phyloP scores from a whole-genome alignment of 2,888 invertebrate genomes.

The Stenoptilia bipunctidactyla region DNA sequence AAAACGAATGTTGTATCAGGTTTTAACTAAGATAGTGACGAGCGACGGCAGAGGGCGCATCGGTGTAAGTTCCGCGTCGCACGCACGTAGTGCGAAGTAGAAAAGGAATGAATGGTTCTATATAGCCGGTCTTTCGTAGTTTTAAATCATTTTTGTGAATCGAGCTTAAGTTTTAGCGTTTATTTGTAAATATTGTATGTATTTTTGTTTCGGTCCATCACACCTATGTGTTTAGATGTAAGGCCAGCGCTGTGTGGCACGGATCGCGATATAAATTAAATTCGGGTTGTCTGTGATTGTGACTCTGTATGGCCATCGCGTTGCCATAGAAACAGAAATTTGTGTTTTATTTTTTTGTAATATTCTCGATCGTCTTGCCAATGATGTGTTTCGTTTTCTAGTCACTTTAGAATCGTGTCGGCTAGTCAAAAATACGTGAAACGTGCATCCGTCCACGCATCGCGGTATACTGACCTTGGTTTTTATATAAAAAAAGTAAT shows the following conservation, averaged over 20 bases:
- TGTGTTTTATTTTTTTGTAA: neutral
- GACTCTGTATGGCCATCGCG: neutral
- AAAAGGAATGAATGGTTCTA: neutral
- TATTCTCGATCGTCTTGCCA: slow-evolving; percentile 14
- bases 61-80: no score
- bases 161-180: slow-evolving; percentile 56
- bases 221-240: slow-evolving; percentile 15
- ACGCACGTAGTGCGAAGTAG: neutral
- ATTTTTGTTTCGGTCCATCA: slow-evolving; percentile 43
- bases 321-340: no score
- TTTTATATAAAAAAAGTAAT: neutral
- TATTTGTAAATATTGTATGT: slow-evolving; percentile 66
- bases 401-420: slow-evolving; percentile 62
- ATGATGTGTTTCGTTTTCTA: slow-evolving; percentile 58
- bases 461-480: slow-evolving; percentile 8
- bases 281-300: neutral
- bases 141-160: slow-evolving; percentile 43
- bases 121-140: slow-evolving; percentile 34
- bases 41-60: no score
- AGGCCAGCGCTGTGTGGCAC: neutral
- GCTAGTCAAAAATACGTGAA: slow-evolving; percentile 47
- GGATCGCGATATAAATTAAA: no score
- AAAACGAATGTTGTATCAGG: no score
- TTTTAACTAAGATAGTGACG: no score
- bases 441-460: slow-evolving; percentile 14